Percentiles rank a stretch among this genome's conserved stretches.
Conservation (phyloP, 2,113 vertebrate genomes). For the Laticauda laticaudata region DNA sequence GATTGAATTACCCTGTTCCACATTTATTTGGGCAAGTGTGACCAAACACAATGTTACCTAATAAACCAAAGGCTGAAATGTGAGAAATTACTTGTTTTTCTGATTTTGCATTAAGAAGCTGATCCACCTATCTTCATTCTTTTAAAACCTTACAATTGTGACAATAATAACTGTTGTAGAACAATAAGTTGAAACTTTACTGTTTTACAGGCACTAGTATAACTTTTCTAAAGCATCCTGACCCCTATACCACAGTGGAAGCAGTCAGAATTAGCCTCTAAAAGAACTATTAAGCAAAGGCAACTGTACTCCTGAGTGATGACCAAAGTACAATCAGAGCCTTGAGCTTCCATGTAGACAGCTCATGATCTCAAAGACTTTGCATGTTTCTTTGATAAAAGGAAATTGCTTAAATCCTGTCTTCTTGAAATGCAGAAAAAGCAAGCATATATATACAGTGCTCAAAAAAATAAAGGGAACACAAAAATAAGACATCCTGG, state of each 20-base stretch:
- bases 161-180: not conserved
- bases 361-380: not conserved
- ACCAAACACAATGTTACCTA: not conserved
- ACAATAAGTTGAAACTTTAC: not conserved
- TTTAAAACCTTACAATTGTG: not conserved
- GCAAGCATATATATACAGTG: not conserved
- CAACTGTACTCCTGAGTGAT: not conserved
- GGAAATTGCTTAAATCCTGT: not conserved
- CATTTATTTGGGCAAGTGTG: conserved; percentile 9
- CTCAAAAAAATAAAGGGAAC: no score
- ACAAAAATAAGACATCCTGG: no score
- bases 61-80: not conserved
- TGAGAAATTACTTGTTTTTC: not conserved
- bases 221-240: not conserved
- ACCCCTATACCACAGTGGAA: not conserved
- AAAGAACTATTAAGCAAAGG: not conserved
- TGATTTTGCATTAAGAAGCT: not conserved
- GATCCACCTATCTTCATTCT: not conserved
- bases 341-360: not conserved
- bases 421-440: not conserved
- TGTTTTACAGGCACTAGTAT: not conserved
- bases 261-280: not conserved
- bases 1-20: conserved; percentile 23
- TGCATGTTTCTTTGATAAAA: not conserved
- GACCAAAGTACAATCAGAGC: not conserved